A percentile compares a stretch with the other conserved stretches of the same genome.
Evolutionary conservation across 2,888 invertebrate genomes (phyloP).

Genomic region (Eupelmus urozonus): DNA sequence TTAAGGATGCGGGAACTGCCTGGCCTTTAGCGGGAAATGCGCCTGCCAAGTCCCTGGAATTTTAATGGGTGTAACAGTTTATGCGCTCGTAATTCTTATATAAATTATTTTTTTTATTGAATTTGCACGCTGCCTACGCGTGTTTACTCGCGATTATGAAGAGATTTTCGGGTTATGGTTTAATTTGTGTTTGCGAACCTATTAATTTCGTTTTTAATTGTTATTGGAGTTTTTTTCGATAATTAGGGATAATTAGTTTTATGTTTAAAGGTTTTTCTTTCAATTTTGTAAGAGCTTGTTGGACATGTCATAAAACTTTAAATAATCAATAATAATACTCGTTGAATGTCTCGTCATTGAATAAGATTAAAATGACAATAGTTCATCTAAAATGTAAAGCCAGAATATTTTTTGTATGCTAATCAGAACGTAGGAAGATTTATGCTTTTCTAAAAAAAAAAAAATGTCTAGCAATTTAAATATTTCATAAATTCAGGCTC

Average conservation of each 20-base stretch:
- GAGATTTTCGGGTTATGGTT: no score
- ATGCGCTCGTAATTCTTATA: constrained; percentile 4
- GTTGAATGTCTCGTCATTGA: neutral
- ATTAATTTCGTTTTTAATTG: no score
- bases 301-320: no score
- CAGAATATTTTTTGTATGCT: neutral
- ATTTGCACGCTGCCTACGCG: neutral
- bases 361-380: no score
- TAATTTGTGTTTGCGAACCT: neutral
- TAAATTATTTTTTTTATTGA: constrained; percentile 23
- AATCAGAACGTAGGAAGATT: neutral
- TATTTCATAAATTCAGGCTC: constrained; percentile 10
- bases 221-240: no score
- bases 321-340: neutral
- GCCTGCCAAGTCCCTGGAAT: neutral
- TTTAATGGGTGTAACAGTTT: constrained; percentile 21
- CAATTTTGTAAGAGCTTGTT: no score
- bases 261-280: no score
- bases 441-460: constrained; percentile 1
- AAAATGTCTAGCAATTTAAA: neutral
- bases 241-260: no score
- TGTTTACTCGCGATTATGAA: no score
- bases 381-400: neutral
- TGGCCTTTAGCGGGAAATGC: neutral
- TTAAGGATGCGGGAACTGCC: neutral